Evolutionary conservation across 2,113 vertebrate genomes (phyloP), one percentile per base, ranked within the genome.

Genomic region (Salvelinus sp.): DNA sequence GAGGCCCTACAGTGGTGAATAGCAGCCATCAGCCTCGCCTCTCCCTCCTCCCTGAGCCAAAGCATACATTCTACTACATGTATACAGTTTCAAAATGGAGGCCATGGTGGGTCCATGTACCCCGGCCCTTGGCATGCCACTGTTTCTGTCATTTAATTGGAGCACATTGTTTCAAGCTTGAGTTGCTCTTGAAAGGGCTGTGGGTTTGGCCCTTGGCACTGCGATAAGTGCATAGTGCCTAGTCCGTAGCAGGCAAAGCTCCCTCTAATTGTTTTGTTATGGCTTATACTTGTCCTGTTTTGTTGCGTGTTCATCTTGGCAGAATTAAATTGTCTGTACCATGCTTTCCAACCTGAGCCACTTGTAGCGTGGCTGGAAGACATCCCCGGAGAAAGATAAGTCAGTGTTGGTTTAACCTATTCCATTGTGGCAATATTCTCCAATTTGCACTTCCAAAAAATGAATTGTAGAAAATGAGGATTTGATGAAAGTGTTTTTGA

Each of bases 1-100:
- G 86, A 80, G 85, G 81, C 83, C 83, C 85, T 89, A 82, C 87
- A 82, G 78, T 86, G 76, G 82, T 91, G 87, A 92, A 92, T 87
- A 90, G 82, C 79, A 75, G 83, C 84, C 77, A 73, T 79, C 85
- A 80, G 57, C 50, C 16, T 54, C 4, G 13, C 48, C 48, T 54
- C 38, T 44, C 9, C 38, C 16, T 18, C 50, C 12, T 54, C 50
- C 50, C 16, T 14, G 50, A 14, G 50, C 50, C 50, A 18, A 54
- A 54, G 50, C 50, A 18, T 54, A 54, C 50, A 28, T 28, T n/a
- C 64, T 66, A 27, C 64, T 66, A 87, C 86, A 88, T 86, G 79
- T 77, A 83, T 81, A 79, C 87, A 77, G 80, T 86, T 91, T 89
- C 81, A 85, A 85, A 88, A 80, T 84, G 79, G 48, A 80, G 79